These are phyloP conservation scores for Batillaria attramentaria DNA, from an alignment of 1,140 invertebrate genomes.

Conservation along the genomic window DNA sequence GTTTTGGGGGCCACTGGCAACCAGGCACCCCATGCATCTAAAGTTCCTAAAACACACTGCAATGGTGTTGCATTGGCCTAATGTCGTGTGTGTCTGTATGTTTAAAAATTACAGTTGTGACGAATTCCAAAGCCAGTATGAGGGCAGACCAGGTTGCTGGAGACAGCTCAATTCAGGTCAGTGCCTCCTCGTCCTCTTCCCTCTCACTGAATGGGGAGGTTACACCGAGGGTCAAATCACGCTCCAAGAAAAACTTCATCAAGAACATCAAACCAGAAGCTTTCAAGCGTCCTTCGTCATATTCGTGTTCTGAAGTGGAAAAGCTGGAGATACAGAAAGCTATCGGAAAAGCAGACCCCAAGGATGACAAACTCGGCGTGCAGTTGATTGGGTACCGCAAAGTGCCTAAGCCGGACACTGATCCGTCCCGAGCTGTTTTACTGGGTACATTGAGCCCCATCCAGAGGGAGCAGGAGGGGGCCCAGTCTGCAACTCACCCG, in stretches of 20 bases:
- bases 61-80: no score
- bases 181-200: constrained; percentile 26
- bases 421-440: constrained; percentile 62
- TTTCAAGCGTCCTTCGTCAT: constrained; percentile 67
- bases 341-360: constrained; percentile 5
- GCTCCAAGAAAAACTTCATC: constrained; percentile 61
- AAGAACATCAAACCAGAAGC: constrained; percentile 69
- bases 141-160: no score
- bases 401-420: constrained; percentile 44
- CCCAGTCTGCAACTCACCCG: neutral
- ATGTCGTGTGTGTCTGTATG: no score
- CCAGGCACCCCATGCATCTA: no score
- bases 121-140: no score
- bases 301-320: constrained; percentile 60
- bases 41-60: no score
- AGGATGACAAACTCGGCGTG: constrained; percentile 23
- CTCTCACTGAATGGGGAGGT: constrained; percentile 30
- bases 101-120: no score
- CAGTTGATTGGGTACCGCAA: constrained; percentile 70
- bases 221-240: constrained; percentile 7
- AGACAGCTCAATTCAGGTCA: no score
- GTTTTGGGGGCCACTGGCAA: no score
- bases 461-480: constrained; percentile 2
- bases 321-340: constrained; percentile 23
- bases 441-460: constrained; percentile 66